Base-by-base conservation (phyloP, 1,140 invertebrate species). In the Polyergus mexicanus region DNA sequence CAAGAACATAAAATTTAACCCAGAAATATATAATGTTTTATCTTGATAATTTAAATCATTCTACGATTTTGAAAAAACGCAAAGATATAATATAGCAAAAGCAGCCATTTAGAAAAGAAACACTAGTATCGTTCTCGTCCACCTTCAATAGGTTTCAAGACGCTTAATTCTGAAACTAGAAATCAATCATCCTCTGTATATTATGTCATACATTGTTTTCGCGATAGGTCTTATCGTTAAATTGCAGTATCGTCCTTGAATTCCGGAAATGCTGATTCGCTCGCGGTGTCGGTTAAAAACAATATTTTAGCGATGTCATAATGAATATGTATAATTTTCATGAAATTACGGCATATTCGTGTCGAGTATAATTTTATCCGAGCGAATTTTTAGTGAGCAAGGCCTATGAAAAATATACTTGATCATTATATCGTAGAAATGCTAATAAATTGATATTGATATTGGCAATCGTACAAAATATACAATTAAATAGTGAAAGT, bases 161-260 rank as follows among this genome's bases (percentile, higher is more conserved):
- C 54, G 2, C 56, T 80, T 22, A 13, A 80, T 16, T 13, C 19
- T 22, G 13, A 66, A 68, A n/a, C 13, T 66, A 5, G 11, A 22
- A 22, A n/a, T 6, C 13, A 22, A 41, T 58, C 25, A 35, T 44
- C 10, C 4, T 32, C 0, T 16, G 11, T 58, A 25, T n/a, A 19
- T 58, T 32, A 32, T 11, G 19, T 3, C 25, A 22, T 35, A 38
- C 54, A 35, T 7, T 8, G 32, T n/a, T 54, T 69, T n/a, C 35
- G 11, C 35, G 76, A 71, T 54, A 44, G 13, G 32, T 74, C 19
- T 83, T 83, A 83, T 72, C 78, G 13, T n/a, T 22, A 41, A 32
- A 22, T 13, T 60, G 38, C 58, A 11, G 16, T 16, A 25, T 28
- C 28, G 78, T 8, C 54, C 78, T 74, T 83, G 68, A 51, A 11